These are phyloP conservation scores for Tarsius wallacei DNA, from an alignment of 2,797 vertebrate species.

Conservation along the genomic window DNA sequence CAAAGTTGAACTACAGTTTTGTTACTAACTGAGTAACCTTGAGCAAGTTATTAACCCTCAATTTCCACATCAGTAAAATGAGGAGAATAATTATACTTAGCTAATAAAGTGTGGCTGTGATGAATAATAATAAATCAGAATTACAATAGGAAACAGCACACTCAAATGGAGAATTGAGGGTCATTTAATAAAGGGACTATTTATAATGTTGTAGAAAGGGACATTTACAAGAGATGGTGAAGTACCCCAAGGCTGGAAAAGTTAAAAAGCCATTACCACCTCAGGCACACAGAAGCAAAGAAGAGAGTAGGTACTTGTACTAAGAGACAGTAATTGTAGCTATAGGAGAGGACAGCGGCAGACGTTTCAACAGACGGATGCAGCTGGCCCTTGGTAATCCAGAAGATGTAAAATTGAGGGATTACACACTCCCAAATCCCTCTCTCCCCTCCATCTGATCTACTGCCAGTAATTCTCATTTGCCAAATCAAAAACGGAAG, in stretches of 20 bases:
- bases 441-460: background rate
- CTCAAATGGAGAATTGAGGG: background rate
- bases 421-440: background rate
- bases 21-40: background rate
- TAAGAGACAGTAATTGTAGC: background rate
- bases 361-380: background rate
- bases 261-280: background rate
- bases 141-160: background rate
- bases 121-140: background rate
- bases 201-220: background rate
- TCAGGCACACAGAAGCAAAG: background rate
- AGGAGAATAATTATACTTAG: slow-evolving; percentile 9
- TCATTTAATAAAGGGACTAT: background rate
- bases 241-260: background rate
- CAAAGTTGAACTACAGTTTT: slow-evolving; percentile 3
- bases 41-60: background rate
- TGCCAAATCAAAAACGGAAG: background rate
- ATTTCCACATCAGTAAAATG: slow-evolving; percentile 22
- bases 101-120: background rate
- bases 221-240: background rate
- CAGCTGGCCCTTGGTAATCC: background rate
- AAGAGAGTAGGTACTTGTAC: background rate
- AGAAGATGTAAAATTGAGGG: background rate
- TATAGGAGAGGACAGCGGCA: background rate
- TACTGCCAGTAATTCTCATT: background rate